Percentiles rank a stretch among this genome's conserved stretches.
phyloP scores from a whole-genome alignment of 2,113 vertebrate species.

The Takifugu flavidus region DNA sequence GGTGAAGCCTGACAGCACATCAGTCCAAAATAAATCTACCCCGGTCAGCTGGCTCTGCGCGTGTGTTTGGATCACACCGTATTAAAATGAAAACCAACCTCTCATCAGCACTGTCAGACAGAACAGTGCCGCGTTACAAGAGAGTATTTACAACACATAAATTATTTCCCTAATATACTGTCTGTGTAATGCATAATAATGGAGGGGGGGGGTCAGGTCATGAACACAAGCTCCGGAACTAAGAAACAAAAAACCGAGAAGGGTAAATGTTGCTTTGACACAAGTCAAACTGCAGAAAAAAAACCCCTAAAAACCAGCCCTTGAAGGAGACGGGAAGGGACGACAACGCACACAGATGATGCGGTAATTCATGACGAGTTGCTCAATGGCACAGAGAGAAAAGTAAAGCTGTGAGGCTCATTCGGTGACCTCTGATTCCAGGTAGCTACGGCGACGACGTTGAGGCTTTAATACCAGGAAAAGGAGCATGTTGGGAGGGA shows the following conservation, averaged over 20 bases:
- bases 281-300: slow-evolving; percentile 38
- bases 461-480: slow-evolving; percentile 26
- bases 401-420: slow-evolving; percentile 45
- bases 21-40: slow-evolving; percentile 44
- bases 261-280: slow-evolving; percentile 26
- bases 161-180: slow-evolving; percentile 66
- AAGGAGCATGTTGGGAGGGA: slow-evolving; percentile 15
- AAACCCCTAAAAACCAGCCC: not conserved
- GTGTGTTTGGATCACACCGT: slow-evolving; percentile 46
- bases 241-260: slow-evolving; percentile 13
- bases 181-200: slow-evolving; percentile 62
- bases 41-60: slow-evolving; percentile 45
- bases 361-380: slow-evolving; percentile 49
- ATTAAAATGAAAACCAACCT: slow-evolving; percentile 55
- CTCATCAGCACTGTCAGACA: slow-evolving; percentile 42
- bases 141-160: slow-evolving; percentile 74
- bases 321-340: not conserved
- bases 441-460: slow-evolving; percentile 45
- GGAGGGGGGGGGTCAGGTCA: not conserved
- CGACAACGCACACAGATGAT: slow-evolving; percentile 32
- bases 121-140: slow-evolving; percentile 49
- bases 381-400: slow-evolving; percentile 54
- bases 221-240: slow-evolving; percentile 16
- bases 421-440: slow-evolving; percentile 38
- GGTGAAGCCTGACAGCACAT: slow-evolving; percentile 46